Base-by-base conservation (phyloP, 2,113 vertebrate genomes). In the Chloropsis cyanopogon region DNA sequence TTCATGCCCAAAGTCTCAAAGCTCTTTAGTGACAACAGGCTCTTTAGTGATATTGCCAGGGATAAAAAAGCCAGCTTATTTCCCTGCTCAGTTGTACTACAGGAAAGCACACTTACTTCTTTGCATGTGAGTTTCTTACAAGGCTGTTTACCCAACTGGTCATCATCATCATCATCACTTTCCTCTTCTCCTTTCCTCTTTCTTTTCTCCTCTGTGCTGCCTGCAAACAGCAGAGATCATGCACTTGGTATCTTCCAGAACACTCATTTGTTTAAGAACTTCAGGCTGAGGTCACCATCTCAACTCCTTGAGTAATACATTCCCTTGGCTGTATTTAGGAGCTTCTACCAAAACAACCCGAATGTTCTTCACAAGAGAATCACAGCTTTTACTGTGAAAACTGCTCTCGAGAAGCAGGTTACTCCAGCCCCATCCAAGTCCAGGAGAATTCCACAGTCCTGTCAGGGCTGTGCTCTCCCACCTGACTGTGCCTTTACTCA, bases 121-220 rank as follows among this genome's bases (percentile, higher is more conserved):
- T 99, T 99, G 61, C 98, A 99, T 6, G 98, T 98, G 33, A 98
- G 97, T 47, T 86, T 98, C 90, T 81, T 96, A 24, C 57, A 37
- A 41, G 94, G 92, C 72, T 96, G 94, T 95, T 92, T 52, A 60
- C 1, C 64, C 76, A 83, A 60, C 53, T 88, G 73, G 18, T 81
- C 82, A 13, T 87, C 85, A 22, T 92, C 49, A 22, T 92, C 49
- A n/a, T 77, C 57, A 13, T 93, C 93, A 24, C 96, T 96, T 14
- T 97, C 98, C 24, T 98, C 98, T 61, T 97, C 96, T 31, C 92
- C 97, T 95, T 97, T 98, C 95, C 98, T 98, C 96, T 99, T 99
- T 93, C 96, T 98, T 90, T 96, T 97, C 81, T 87, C 97, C 93
- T 92, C 97, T 57, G 54, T 82, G 61, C 61, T 84, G 70, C 76